Conservation (phyloP, 35 echinoderm and acorn worm species). For the Chiridota heheva region DNA sequence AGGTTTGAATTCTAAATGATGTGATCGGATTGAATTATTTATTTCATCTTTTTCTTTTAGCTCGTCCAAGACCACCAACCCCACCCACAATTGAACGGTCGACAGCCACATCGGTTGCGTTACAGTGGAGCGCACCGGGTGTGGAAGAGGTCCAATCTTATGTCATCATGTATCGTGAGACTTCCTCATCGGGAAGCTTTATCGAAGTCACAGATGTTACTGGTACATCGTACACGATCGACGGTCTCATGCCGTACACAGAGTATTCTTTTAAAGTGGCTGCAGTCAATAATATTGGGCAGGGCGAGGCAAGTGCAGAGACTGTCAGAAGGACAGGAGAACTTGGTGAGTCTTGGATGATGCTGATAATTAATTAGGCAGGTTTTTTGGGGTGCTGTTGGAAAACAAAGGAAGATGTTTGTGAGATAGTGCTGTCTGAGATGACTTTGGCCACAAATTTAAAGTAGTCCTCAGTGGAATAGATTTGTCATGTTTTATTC, state of each 20-base stretch:
- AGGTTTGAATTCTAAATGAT: too few relatives aligned
- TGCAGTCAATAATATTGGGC: slow-evolving; percentile 88
- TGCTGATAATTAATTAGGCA: not conserved
- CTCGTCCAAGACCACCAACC: slow-evolving; percentile 71
- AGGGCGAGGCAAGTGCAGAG: slow-evolving; percentile 63
- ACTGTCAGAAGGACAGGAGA: slow-evolving; percentile 68
- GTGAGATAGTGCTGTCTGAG: too few relatives aligned
- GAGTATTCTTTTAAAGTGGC: slow-evolving; percentile 64
- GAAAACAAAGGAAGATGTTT: too few relatives aligned
- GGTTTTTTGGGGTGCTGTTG: too few relatives aligned
- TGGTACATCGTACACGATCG: slow-evolving; percentile 58
- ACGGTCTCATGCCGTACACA: slow-evolving; percentile 72
- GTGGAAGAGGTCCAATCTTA: slow-evolving; percentile 60
- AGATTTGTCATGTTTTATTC: too few relatives aligned
- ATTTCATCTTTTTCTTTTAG: slow-evolving; percentile 40
- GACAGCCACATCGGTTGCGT: slow-evolving; percentile 69
- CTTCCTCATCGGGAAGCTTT: slow-evolving; percentile 29
- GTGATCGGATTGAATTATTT: too few relatives aligned
- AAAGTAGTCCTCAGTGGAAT: too few relatives aligned
- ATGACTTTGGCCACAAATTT: too few relatives aligned
- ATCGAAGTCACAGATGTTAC: slow-evolving; percentile 47
- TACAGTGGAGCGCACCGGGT: slow-evolving; percentile 59
- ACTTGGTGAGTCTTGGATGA: slow-evolving; percentile 51
- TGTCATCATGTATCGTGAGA: slow-evolving; percentile 67
- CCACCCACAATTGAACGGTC: slow-evolving; percentile 40